phyloP scores from a whole-genome alignment of 2,888 invertebrate genomes.

The Volucella inanis region DNA sequence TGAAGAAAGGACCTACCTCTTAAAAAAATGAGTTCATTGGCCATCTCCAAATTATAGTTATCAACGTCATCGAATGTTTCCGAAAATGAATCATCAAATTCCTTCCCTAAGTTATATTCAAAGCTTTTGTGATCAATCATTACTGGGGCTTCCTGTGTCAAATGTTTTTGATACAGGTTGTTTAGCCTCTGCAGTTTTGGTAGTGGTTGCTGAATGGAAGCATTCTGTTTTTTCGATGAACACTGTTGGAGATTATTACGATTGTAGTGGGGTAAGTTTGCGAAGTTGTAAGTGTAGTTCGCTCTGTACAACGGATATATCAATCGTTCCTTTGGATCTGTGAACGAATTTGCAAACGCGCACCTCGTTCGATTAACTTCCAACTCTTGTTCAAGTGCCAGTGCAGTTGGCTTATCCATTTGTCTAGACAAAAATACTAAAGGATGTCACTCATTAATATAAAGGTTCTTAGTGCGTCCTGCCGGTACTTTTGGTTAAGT shows the following conservation, averaged over 20 bases:
- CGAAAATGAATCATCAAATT: background rate
- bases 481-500: constrained; percentile 62
- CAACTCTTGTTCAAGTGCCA: constrained; percentile 40
- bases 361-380: constrained; percentile 35
- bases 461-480: too few relatives aligned
- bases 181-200: too few relatives aligned
- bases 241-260: background rate
- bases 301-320: background rate
- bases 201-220: too few relatives aligned
- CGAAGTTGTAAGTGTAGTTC: constrained; percentile 1
- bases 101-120: background rate
- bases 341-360: too few relatives aligned
- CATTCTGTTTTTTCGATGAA: too few relatives aligned
- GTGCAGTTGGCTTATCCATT: constrained; percentile 29
- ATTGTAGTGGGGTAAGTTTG: constrained; percentile 1
- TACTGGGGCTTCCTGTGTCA: too few relatives aligned
- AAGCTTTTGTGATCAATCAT: background rate
- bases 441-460: constrained; percentile 18
- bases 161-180: too few relatives aligned
- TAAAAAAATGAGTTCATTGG: constrained; percentile 53
- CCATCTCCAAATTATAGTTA: background rate
- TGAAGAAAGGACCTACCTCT: constrained; percentile 29
- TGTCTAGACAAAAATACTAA: constrained; percentile 49
- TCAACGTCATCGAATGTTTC: too few relatives aligned
- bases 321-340: too few relatives aligned